Conservation (phyloP, 2,888 invertebrate genomes). For the Lissonota sp. region DNA sequence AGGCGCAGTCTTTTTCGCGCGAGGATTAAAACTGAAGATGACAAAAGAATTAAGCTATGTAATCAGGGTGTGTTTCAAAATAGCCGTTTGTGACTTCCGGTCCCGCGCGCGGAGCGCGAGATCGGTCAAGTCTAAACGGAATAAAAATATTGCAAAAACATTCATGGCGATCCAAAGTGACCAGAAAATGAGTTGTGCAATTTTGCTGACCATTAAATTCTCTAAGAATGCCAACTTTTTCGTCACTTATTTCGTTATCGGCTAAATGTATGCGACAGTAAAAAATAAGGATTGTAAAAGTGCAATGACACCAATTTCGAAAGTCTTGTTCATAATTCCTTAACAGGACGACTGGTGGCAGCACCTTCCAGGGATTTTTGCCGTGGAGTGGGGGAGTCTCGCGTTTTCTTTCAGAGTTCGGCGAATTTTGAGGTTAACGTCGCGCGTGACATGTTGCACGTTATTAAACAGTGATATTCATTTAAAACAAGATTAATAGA, state of each 20-base stretch:
- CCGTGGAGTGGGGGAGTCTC: not conserved
- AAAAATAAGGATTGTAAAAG: not conserved
- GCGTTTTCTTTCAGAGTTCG: not conserved
- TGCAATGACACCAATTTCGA: not conserved
- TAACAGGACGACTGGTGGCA: slow-evolving; percentile 15
- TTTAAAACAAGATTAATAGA: slow-evolving; percentile 9
- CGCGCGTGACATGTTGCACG: slow-evolving; percentile 36
- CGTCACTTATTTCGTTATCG: not conserved
- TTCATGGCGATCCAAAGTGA: not conserved
- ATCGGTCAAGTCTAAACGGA: slow-evolving; percentile 1
- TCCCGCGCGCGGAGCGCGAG: not conserved
- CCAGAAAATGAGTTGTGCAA: not conserved
- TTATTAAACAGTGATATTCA: slow-evolving; percentile 5
- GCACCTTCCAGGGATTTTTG: slow-evolving; percentile 5
- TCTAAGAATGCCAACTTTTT: too few species aligned
- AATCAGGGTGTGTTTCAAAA: too few species aligned
- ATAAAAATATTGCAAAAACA: not conserved
- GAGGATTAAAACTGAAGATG: too few species aligned
- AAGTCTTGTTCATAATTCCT: not conserved
- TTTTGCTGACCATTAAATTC: not conserved
- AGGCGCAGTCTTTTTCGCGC: too few species aligned
- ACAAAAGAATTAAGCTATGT: too few species aligned
- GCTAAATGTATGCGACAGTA: not conserved
- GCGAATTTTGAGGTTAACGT: slow-evolving; percentile 53
- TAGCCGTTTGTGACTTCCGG: not conserved